Evolutionary conservation across 2,113 vertebrate genomes (phyloP).

Genomic region (Pyxicephalus adspersus): DNA sequence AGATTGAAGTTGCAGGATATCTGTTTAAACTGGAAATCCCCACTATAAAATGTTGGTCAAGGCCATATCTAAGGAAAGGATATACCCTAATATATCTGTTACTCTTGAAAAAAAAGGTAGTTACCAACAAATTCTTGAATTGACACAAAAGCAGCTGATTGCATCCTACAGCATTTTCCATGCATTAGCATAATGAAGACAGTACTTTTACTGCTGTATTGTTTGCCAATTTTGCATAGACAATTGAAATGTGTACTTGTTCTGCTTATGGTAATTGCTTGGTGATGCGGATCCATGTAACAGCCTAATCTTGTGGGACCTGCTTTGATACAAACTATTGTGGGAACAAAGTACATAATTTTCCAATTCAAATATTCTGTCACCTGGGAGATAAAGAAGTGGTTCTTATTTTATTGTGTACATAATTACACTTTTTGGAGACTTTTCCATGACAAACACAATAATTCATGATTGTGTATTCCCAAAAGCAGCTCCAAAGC

Average conservation of each 20-base stretch:
- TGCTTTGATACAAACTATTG: slow-evolving; percentile 25
- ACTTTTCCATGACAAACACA: too few species aligned
- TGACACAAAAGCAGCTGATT: slow-evolving; percentile 15
- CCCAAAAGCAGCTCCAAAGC: too few species aligned
- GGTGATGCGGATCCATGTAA: slow-evolving; percentile 6
- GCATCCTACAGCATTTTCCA: background rate
- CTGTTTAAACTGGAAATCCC: too few species aligned
- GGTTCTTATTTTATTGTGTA: background rate
- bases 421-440: background rate
- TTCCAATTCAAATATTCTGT: slow-evolving; percentile 23
- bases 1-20: too few species aligned
- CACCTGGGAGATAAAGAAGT: background rate
- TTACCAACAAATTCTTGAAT: background rate
- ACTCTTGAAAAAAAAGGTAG: background rate
- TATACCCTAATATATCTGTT: background rate
- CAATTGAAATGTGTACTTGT: slow-evolving; percentile 38
- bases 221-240: slow-evolving; percentile 29
- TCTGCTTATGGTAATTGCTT: slow-evolving; percentile 26
- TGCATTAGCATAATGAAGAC: slow-evolving; percentile 29
- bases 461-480: too few species aligned
- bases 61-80: background rate
- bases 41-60: too few species aligned
- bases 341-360: background rate
- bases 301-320: slow-evolving; percentile 24
- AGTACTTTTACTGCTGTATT: slow-evolving; percentile 9